Percentiles rank a stretch among this genome's conserved stretches.
phyloP scores from a whole-genome alignment of 2,888 invertebrate species.

The Pterostichus niger region DNA sequence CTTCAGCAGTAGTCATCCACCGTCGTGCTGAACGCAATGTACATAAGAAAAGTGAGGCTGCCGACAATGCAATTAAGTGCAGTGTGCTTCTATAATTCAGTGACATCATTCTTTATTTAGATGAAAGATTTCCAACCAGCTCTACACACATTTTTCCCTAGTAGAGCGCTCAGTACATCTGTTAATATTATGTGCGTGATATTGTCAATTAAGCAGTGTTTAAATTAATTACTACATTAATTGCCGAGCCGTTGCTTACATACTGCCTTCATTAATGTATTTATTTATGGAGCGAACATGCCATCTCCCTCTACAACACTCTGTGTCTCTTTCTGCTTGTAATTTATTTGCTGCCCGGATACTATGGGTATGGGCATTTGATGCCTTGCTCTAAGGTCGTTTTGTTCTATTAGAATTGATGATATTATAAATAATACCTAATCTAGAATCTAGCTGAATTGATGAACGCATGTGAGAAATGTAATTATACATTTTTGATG shows the following conservation, averaged over 20 bases:
- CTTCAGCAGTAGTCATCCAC: too few species aligned
- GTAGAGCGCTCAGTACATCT: conserved; percentile 70
- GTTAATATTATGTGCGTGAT: conserved; percentile 74
- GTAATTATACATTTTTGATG: conserved; percentile 52
- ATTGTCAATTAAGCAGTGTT: conserved; percentile 75
- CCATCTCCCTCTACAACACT: not conserved
- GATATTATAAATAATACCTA: conserved; percentile 56
- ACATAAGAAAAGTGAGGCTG: not conserved
- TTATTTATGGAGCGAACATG: conserved; percentile 17
- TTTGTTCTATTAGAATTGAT: conserved; percentile 51
- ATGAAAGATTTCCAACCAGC: conserved; percentile 71
- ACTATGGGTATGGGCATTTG: not conserved
- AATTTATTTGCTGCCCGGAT: conserved; percentile 55
- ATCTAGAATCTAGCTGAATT: conserved; percentile 7
- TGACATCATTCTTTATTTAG: conserved; percentile 73
- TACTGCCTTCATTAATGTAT: conserved; percentile 35
- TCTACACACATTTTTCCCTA: conserved; percentile 30
- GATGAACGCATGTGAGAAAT: conserved; percentile 1
- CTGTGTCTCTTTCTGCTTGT: not conserved
- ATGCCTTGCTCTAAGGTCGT: not conserved
- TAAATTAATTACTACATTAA: conserved; percentile 74
- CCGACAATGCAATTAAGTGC: conserved; percentile 73
- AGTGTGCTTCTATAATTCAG: conserved; percentile 1
- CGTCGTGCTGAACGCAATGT: not conserved
- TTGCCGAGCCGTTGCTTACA: conserved; percentile 55